Evolutionary conservation across 2,797 vertebrate species (phyloP), one percentile per base, ranked within the genome.

Genomic region (Enteromius trimaculatus): DNA sequence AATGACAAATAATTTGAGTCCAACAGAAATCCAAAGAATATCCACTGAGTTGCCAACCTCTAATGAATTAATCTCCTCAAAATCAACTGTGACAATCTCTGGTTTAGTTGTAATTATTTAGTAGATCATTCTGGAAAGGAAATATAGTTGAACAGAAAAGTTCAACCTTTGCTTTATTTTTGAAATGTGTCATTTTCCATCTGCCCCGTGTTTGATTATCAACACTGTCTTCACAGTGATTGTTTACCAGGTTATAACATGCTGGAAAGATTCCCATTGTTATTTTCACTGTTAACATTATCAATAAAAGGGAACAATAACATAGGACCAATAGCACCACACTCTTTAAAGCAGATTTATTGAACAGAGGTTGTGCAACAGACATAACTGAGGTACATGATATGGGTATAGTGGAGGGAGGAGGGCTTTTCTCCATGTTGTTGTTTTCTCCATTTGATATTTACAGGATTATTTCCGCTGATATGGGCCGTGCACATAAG

Each of bases 351-450:
- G 95, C 92, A 95, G 95, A 96, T 95, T 95, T 95, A 95, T 94
- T 95, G 94, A 96, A 93, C 91, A 97, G 95, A 95, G 93, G 94
- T 95, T 96, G 95, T 97, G 96, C 95, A 96, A 96, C 95, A 92
- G 92, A 96, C 92, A 95, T 94, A 91, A 90, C 92, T 97, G 97
- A 98, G 97, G 97, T 98, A 97, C 96, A 95, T 93, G 94, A 94
- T 92, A 93, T 92, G 92, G 93, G 95, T 90, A 90, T 89, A 91
- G 91, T 90, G 93, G 91, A 90, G 87, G 89, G 85, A 89, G 88
- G 82, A 83, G 80, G 64, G 55, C 92, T 88, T 91, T 87, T 87
- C 86, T 87, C 86, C 87, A 86, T 89, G 85, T 74, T 90, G 86
- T 90, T 51, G 29, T 13, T 39, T 80, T 39, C 37, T 42, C 39